phyloP scores from a whole-genome alignment of 2,797 vertebrate genomes.

The Paramormyrops hopkinsi region DNA sequence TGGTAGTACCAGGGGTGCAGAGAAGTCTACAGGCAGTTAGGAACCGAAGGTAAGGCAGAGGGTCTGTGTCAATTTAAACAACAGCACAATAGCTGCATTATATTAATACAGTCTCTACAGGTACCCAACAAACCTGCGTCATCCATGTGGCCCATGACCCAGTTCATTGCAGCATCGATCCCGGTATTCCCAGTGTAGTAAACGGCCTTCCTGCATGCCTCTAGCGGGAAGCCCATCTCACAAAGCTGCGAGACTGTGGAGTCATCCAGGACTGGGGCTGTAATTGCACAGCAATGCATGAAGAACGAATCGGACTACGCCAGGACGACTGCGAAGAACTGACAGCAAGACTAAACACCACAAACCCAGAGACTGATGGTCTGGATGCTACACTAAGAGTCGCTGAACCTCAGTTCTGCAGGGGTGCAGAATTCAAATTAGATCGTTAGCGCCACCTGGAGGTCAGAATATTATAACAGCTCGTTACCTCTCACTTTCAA shows the following conservation, averaged over 20 bases:
- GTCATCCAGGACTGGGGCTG: conserved; percentile 92
- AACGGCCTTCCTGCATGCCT: conserved; percentile 94
- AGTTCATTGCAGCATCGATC: conserved; percentile 93
- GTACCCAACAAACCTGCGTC: conserved; percentile 77
- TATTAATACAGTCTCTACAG: not conserved
- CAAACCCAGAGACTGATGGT: not conserved
- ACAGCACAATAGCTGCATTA: not conserved
- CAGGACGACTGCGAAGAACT: too few species aligned
- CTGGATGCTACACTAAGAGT: not conserved
- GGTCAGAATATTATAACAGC: not conserved
- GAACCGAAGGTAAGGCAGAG: conserved; percentile 25
- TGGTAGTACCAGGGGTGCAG: conserved; percentile 83
- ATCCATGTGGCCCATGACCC: conserved; percentile 98
- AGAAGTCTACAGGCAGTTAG: conserved; percentile 73
- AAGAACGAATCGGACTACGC: not conserved
- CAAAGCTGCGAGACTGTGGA: conserved; percentile 90
- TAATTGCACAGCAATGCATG: conserved; percentile 34
- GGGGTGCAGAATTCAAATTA: not conserved
- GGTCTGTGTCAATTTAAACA: not conserved
- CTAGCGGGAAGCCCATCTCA: conserved; percentile 96
- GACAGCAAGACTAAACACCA: not conserved
- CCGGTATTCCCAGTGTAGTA: conserved; percentile 97
- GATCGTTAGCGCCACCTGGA: not conserved
- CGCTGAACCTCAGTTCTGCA: not conserved
- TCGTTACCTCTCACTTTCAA: not conserved